Evolutionary conservation across 2,113 vertebrate genomes (phyloP).

Genomic region (Nettapus auritus): DNA sequence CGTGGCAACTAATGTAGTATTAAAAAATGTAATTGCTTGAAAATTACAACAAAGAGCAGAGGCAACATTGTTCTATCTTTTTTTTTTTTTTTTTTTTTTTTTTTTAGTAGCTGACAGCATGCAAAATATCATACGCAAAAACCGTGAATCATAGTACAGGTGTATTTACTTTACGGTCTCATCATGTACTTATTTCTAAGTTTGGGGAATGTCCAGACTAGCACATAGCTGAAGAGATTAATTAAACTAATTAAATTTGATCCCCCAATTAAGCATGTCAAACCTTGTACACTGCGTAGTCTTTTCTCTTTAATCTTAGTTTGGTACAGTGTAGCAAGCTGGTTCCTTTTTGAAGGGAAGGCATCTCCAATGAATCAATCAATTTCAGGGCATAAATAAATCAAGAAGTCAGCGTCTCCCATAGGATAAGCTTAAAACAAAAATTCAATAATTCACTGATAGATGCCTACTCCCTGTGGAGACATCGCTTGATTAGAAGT

Average conservation of each 20-base stretch:
- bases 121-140: not conserved
- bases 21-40: not conserved
- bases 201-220: not conserved
- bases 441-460: not conserved
- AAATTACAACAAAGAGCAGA: not conserved
- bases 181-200: not conserved
- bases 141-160: not conserved
- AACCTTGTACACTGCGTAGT: not conserved
- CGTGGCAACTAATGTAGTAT: not conserved
- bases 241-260: constrained; percentile 16
- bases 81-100: not conserved
- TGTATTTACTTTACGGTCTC: constrained; percentile 17
- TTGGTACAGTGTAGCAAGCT: not conserved
- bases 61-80: not conserved
- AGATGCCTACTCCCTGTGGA: not conserved
- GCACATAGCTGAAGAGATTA: not conserved
- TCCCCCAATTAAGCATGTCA: not conserved
- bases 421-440: not conserved
- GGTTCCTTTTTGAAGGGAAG: not conserved
- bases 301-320: not conserved
- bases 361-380: not conserved
- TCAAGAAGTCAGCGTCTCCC: not conserved
- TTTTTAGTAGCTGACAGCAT: not conserved
- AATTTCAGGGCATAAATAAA: not conserved
- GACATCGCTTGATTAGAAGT: not conserved